phyloP scores from a whole-genome alignment of 1,140 invertebrate species.

The Rhyzopertha dominica region DNA sequence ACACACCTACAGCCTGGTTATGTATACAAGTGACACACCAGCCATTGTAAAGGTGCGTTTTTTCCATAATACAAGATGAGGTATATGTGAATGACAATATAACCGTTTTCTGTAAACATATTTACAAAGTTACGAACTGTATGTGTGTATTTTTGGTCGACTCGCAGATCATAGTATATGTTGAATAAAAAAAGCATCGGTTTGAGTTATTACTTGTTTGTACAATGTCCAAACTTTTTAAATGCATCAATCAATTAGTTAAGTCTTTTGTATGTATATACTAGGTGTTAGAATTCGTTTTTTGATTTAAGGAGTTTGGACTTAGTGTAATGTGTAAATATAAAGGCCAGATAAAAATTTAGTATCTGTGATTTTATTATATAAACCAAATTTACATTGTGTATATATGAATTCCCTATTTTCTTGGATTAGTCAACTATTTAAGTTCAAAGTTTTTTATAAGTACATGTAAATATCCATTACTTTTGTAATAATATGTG shows the following conservation, averaged over 20 bases:
- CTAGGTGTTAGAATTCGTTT: slow-evolving; percentile 3
- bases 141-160: neutral
- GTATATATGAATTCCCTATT: slow-evolving; percentile 30
- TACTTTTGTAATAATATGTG: slow-evolving; percentile 39
- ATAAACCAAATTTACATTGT: slow-evolving; percentile 36
- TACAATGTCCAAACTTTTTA: slow-evolving; percentile 6
- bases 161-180: neutral
- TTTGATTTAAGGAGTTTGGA: too few species aligned
- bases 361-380: slow-evolving; percentile 44
- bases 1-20: too few species aligned
- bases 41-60: too few species aligned
- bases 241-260: slow-evolving; percentile 5
- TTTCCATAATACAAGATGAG: too few species aligned
- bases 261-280: neutral
- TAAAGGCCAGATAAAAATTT: slow-evolving; percentile 37
- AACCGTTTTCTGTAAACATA: too few species aligned
- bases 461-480: slow-evolving; percentile 33
- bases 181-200: neutral
- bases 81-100: too few species aligned
- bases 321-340: too few species aligned
- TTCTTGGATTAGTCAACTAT: slow-evolving; percentile 35
- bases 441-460: slow-evolving; percentile 31
- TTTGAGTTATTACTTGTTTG: slow-evolving; percentile 7
- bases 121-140: too few species aligned
- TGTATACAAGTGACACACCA: too few species aligned